These are phyloP conservation scores for Drosophila lutescens DNA, from an alignment of 2,888 invertebrate species.

Conservation along the genomic window DNA sequence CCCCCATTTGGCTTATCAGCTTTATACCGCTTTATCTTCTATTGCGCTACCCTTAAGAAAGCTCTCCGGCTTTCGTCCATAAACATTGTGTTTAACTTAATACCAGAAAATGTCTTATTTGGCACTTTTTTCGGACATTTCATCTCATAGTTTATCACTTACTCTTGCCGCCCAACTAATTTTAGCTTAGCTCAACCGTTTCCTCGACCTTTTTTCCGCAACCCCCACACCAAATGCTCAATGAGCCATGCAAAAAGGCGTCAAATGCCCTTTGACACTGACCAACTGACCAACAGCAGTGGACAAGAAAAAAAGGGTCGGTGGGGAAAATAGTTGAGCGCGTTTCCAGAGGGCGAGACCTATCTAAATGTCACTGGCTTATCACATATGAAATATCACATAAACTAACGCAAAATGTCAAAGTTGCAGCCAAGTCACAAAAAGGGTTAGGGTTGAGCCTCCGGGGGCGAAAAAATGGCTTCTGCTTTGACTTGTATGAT, in stretches of 20 bases:
- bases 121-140: slow-evolving; percentile 41
- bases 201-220: slow-evolving; percentile 28
- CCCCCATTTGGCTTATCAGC: slow-evolving; percentile 10
- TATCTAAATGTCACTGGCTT: slow-evolving; percentile 67
- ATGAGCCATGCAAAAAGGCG: slow-evolving; percentile 34
- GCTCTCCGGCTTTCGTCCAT: slow-evolving; percentile 7
- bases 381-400: slow-evolving; percentile 77
- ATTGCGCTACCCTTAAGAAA: not conserved
- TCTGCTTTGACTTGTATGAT: slow-evolving; percentile 51
- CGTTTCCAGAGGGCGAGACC: slow-evolving; percentile 11
- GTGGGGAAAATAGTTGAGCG: slow-evolving; percentile 10
- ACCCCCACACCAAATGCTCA: slow-evolving; percentile 17
- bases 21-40: slow-evolving; percentile 10
- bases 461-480: not conserved
- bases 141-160: slow-evolving; percentile 50
- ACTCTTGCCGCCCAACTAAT: slow-evolving; percentile 41
- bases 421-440: slow-evolving; percentile 61
- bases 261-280: slow-evolving; percentile 50
- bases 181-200: slow-evolving; percentile 48
- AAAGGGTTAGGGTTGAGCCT: slow-evolving; percentile 52
- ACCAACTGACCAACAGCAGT: slow-evolving; percentile 1
- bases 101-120: slow-evolving; percentile 41
- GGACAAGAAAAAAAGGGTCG: slow-evolving; percentile 33
- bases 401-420: slow-evolving; percentile 79
- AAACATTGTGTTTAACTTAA: slow-evolving; percentile 42